These are phyloP conservation scores for Perithous albicinctus DNA, from an alignment of 2,888 invertebrate genomes.

Conservation along the genomic window DNA sequence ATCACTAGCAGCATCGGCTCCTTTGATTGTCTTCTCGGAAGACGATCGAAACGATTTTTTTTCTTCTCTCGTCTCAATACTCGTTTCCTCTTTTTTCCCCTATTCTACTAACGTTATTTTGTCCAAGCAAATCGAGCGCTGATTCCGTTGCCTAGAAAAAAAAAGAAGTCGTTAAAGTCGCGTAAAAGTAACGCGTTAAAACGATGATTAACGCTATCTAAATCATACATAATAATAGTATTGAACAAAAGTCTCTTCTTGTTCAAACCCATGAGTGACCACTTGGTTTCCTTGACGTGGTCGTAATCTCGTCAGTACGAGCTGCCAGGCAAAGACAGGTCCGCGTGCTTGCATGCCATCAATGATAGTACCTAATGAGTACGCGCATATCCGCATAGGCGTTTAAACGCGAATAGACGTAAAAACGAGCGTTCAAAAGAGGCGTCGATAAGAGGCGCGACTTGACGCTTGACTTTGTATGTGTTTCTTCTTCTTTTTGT, in stretches of 20 bases:
- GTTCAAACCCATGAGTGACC: slow-evolving; percentile 34
- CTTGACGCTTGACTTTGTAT: not conserved
- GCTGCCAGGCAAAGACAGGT: slow-evolving; percentile 4
- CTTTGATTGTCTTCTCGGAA: slow-evolving; percentile 83
- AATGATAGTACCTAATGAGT: slow-evolving; percentile 44
- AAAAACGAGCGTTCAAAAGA: slow-evolving; percentile 3
- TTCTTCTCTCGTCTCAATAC: slow-evolving; percentile 64
- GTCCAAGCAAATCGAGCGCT: not conserved
- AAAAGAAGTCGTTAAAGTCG: slow-evolving; percentile 57
- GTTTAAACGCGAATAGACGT: slow-evolving; percentile 8
- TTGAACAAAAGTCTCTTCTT: slow-evolving; percentile 28
- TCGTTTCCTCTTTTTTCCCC: slow-evolving; percentile 1
- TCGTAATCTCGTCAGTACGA: slow-evolving; percentile 31
- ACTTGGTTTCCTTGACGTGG: slow-evolving; percentile 8
- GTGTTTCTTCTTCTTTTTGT: not conserved
- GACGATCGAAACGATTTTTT: slow-evolving; percentile 72
- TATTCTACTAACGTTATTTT: slow-evolving; percentile 4
- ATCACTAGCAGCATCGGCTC: slow-evolving; percentile 69
- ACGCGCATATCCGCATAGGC: slow-evolving; percentile 30
- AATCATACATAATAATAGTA: slow-evolving; percentile 37
- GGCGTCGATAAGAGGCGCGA: slow-evolving; percentile 1
- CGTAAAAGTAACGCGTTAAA: slow-evolving; percentile 50
- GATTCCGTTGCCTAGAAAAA: slow-evolving; percentile 31
- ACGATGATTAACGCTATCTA: slow-evolving; percentile 61
- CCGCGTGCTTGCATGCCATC: slow-evolving; percentile 32